A percentile compares a stretch with the other conserved stretches of the same genome.
Conservation (phyloP, 2,113 vertebrate species). For the Hylia prasina region DNA sequence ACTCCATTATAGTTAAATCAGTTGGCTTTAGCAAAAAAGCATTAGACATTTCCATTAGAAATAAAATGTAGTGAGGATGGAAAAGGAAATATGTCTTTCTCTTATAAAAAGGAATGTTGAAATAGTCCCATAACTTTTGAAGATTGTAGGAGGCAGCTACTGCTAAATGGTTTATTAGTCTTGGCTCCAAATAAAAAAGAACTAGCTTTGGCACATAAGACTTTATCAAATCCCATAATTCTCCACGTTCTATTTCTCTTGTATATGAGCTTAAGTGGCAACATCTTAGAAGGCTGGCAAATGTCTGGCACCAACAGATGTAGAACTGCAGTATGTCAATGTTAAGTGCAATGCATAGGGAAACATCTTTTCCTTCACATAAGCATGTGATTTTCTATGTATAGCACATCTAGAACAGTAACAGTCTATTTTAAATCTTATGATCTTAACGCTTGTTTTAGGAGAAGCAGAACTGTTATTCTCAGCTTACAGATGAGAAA, state of each 20-base stretch:
- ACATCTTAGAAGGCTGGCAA: not conserved
- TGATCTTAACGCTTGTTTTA: not conserved
- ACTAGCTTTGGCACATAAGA: not conserved
- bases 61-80: not conserved
- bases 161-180: not conserved
- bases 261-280: not conserved
- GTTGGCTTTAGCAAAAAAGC: not conserved
- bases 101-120: not conserved
- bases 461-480: not conserved
- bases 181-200: not conserved
- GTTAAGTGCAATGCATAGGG: not conserved
- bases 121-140: not conserved
- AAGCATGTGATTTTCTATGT: not conserved
- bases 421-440: not conserved
- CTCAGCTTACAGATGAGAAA: not conserved
- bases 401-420: not conserved
- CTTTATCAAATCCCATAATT: not conserved
- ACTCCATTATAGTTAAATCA: not conserved
- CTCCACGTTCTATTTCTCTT: not conserved
- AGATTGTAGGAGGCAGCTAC: not conserved
- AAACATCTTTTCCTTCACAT: not conserved
- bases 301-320: not conserved
- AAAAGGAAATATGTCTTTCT: not conserved
- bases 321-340: not conserved
- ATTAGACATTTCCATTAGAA: not conserved